These are phyloP conservation scores for Megalops cyprinoides DNA, from an alignment of 2,797 vertebrate species.

Conservation along the genomic window DNA sequence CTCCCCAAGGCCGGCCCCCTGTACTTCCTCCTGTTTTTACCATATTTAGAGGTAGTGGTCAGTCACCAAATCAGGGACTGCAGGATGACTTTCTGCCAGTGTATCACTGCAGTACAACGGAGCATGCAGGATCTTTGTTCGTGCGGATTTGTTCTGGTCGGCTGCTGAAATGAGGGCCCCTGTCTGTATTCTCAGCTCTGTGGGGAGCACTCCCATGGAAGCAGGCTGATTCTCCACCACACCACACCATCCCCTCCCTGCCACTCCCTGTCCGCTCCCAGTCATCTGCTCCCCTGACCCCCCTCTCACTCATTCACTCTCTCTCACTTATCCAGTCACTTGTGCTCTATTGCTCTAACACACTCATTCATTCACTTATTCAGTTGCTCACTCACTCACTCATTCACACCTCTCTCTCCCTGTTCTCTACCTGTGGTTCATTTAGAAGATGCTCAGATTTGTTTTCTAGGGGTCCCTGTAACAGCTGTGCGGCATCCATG, in stretches of 20 bases:
- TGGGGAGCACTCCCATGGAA: neutral
- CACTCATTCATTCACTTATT: too few relatives aligned
- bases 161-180: neutral
- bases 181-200: neutral
- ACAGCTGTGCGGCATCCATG: too few relatives aligned
- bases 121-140: neutral
- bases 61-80: neutral
- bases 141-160: neutral
- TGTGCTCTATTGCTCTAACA: too few relatives aligned
- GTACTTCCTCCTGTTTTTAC: neutral
- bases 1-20: neutral
- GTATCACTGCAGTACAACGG: neutral
- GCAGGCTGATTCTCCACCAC: slow-evolving; percentile 20
- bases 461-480: neutral
- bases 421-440: neutral
- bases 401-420: neutral
- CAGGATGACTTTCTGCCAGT: neutral
- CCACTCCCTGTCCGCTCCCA: neutral
- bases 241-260: neutral
- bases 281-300: neutral
- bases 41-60: neutral
- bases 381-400: neutral
- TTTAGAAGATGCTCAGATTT: neutral
- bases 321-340: neutral
- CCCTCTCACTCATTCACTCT: neutral